Evolutionary conservation across 2,113 vertebrate species (phyloP).

Genomic region (Felis chaus): DNA sequence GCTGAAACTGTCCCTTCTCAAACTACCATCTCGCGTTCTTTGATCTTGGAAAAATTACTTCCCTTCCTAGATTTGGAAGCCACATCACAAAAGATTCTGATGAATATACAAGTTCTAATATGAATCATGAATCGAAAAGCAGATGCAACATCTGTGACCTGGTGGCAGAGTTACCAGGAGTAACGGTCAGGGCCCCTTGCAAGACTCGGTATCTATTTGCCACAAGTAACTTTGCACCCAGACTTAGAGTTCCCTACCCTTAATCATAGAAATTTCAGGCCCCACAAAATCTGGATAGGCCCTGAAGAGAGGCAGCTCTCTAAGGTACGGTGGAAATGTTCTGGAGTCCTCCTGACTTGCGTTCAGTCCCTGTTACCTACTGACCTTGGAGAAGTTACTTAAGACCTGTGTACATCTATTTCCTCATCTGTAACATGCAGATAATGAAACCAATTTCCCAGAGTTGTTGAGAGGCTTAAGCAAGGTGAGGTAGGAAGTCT

Average conservation of each 20-base stretch:
- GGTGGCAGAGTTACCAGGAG: background rate
- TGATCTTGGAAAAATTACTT: background rate
- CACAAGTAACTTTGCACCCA: background rate
- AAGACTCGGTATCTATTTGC: background rate
- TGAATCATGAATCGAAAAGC: background rate
- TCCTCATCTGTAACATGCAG: background rate
- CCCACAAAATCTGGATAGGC: background rate
- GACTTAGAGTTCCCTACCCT: background rate
- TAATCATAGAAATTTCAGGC: background rate
- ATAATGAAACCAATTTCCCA: background rate
- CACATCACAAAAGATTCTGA: background rate
- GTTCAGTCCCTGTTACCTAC: background rate
- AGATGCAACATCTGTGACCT: background rate
- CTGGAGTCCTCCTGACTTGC: background rate
- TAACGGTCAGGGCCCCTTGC: background rate
- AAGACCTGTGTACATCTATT: background rate
- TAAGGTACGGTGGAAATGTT: background rate
- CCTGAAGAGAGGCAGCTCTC: background rate
- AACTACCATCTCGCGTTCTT: background rate
- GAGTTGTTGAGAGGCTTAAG: background rate
- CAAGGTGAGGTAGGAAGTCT: background rate
- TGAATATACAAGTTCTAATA: background rate
- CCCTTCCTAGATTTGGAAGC: conserved; percentile 6
- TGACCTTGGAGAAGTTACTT: background rate
- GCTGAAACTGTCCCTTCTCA: conserved; percentile 26